Base-by-base conservation (phyloP, 2,113 vertebrate species). In the Tursiops truncatus region DNA sequence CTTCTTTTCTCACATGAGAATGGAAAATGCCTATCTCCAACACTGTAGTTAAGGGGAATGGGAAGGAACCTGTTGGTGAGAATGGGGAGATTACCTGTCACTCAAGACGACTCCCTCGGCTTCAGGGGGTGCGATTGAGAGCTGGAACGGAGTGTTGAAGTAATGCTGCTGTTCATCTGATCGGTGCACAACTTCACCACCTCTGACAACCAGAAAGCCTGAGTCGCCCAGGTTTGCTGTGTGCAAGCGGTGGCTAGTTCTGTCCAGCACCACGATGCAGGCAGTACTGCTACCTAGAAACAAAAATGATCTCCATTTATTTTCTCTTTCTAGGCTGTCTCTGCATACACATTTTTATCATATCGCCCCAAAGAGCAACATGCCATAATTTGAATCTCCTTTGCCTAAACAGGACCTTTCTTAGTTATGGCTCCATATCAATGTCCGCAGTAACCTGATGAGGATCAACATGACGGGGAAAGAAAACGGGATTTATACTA, bases 181-280 rank as follows among this genome's bases (percentile, higher is more conserved):
- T 9, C 99, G 99, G 95, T 99, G 99, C 1, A 99, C 99, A 26
- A 99, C 99, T 97, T 99, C 99, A 23, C 99, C 99, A 1, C 99
- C 99, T 77, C 99, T 98, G 82, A 99, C 99, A 8, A 99, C 99
- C 97, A 99, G 97, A 95, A 99, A 99, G 33, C 99, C 99, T 0
- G 99, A 99, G 93, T 99, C 99, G 0, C 99, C 99, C 73, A 99
- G 99, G 98, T 99, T 99, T 60, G 99, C 99, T 0, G 99, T 99
- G 97, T 99, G 99, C 93, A 99, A 98, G 97, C 98, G 99, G 97
- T 99, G 99, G 98, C 99, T 99, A 36, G 98, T 99, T 80, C 99
- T 99, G 97, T 99, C 99, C 98, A 99, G 98, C 79, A 99, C 99
- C 11, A 99, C 99, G 33, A 99, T 99, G 88, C 99, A 99, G 4